Evolutionary conservation across 1,140 invertebrate genomes (phyloP).

Genomic region (Macrocentrus cingulum): DNA sequence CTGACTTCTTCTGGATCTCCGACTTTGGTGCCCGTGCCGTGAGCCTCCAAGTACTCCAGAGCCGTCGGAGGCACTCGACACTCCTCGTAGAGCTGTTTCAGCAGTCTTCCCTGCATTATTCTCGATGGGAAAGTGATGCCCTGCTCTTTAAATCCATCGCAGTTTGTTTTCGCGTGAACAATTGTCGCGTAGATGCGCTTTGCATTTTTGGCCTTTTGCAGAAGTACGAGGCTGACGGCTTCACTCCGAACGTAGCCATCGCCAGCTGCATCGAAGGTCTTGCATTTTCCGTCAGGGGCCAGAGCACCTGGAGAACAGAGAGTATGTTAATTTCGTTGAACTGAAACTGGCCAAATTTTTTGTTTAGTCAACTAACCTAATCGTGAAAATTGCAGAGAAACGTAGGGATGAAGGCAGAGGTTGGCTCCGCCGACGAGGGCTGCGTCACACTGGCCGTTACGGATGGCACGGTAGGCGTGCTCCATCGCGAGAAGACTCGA

Average conservation of each 20-base stretch:
- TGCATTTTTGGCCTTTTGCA: slow-evolving; percentile 81
- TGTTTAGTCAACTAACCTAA: slow-evolving; percentile 50
- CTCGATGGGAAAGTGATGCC: slow-evolving; percentile 92
- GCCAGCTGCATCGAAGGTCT: slow-evolving; percentile 83
- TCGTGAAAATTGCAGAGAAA: slow-evolving; percentile 76
- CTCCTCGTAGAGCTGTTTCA: slow-evolving; percentile 84
- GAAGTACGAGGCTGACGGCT: slow-evolving; percentile 74
- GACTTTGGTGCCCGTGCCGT: slow-evolving; percentile 82
- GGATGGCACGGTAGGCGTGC: slow-evolving; percentile 77
- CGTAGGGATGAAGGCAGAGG: slow-evolving; percentile 82
- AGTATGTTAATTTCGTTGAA: neutral
- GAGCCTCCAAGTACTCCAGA: slow-evolving; percentile 86
- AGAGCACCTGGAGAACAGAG: slow-evolving; percentile 71
- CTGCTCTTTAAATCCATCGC: slow-evolving; percentile 81
- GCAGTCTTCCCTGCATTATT: slow-evolving; percentile 74
- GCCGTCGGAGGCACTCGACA: slow-evolving; percentile 70
- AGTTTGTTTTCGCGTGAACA: slow-evolving; percentile 72
- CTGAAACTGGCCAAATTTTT: neutral
- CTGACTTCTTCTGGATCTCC: slow-evolving; percentile 88
- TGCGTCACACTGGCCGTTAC: slow-evolving; percentile 77
- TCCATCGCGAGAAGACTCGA: slow-evolving; percentile 85
- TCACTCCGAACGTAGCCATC: slow-evolving; percentile 78
- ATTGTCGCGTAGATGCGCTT: slow-evolving; percentile 75
- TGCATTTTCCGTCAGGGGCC: slow-evolving; percentile 81
- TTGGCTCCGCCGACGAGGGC: slow-evolving; percentile 86